Evolutionary conservation across 2,888 invertebrate species (phyloP), one percentile per base, ranked within the genome.

Genomic region (Troides helena): DNA sequence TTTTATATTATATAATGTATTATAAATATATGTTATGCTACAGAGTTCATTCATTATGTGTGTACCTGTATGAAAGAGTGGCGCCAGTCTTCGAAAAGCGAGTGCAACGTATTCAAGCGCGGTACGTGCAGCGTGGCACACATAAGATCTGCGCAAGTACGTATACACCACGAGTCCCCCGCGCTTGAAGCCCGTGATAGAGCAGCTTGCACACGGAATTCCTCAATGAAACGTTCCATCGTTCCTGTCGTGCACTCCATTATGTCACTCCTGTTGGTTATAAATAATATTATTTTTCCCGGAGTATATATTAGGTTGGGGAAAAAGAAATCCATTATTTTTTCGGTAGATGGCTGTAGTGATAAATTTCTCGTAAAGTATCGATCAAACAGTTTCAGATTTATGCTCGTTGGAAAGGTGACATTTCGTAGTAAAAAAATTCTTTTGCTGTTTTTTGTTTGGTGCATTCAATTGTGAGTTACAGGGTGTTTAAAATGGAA

Each of bases 191-290:
- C 21, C 0, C 58, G 50, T 0, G 85, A 78, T 18, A 82, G 8
- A 2, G 72, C 79, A 67, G 73, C 76, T 68, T 86, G 87, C 12
- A 82, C 30, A 0, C 78, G 78, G 60, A 88, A 85, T 73, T 84
- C 80, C 1, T 80, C 79, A 1, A 88, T 72, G 1, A 89, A 68
- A 50, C 75, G 78, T 71, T 86, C 87, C 84, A 92, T 86, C 0
- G 87, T 80, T 14, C 90, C 90, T 0, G 86, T 86, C 0, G 83
- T 77, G 59, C 85, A 84, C 46, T 91, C 88, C 18, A 90, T 25
- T 18, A 94, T 81, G 65, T 91, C 89, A 72, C 89, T 86, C 75
- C 93, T 94, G 66, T 78, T 81, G 2, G 82, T 23, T 10, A 74
- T 50, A 50, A 50, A 18, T 50, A 14, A 50, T 50, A 12, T 50